Conservation (phyloP, 2,797 vertebrate genomes). For the Peromyscus attwateri region DNA sequence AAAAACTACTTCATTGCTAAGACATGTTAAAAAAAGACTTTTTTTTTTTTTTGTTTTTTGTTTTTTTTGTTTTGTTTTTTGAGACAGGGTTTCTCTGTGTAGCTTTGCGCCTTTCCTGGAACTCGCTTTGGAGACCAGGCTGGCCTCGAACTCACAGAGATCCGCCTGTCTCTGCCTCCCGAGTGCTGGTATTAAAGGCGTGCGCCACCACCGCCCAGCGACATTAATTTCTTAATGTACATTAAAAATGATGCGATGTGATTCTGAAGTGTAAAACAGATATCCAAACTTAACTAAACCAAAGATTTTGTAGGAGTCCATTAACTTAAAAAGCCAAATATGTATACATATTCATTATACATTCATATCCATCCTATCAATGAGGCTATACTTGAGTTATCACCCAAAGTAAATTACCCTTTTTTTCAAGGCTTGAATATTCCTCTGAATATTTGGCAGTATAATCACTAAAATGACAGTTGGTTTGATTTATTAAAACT, state of each 20-base stretch:
- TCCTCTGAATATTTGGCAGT: conserved; percentile 41
- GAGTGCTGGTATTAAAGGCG: no score
- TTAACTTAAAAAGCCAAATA: conserved; percentile 53
- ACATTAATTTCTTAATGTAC: background rate
- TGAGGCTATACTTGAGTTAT: conserved; percentile 35
- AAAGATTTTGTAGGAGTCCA: background rate
- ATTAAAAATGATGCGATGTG: background rate
- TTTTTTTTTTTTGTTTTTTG: no score
- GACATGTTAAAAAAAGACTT: conserved; percentile 29
- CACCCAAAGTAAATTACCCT: background rate
- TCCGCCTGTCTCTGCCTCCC: no score
- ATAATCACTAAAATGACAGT: conserved; percentile 41
- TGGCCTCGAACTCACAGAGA: no score
- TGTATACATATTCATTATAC: background rate
- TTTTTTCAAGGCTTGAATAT: conserved; percentile 23
- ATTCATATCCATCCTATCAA: background rate
- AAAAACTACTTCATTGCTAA: background rate
- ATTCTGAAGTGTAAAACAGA: conserved; percentile 38
- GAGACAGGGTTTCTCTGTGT: no score
- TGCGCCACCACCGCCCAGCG: no score
- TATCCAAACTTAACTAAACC: conserved; percentile 40
- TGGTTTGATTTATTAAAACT: conserved; percentile 71
- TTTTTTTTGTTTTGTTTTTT: no score
- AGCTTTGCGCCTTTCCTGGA: no score
- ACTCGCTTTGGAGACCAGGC: no score